These are phyloP conservation scores for Plemyria rubiginata DNA, from an alignment of 2,888 invertebrate species.

Conservation along the genomic window DNA sequence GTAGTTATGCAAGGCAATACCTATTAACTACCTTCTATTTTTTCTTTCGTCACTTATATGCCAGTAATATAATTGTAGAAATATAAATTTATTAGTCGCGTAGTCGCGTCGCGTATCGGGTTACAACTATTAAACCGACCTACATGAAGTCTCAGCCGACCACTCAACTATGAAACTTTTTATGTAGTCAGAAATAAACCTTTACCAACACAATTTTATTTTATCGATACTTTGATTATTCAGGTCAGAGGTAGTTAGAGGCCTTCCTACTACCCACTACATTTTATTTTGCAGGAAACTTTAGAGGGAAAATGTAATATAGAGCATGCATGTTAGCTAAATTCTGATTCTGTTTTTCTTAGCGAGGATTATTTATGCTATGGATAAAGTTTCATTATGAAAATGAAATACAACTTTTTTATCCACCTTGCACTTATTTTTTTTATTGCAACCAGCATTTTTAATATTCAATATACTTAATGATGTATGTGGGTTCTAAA, in stretches of 20 bases:
- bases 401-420: too few relatives aligned
- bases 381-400: too few relatives aligned
- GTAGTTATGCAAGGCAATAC: too few relatives aligned
- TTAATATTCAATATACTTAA: too few relatives aligned
- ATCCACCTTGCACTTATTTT: too few relatives aligned
- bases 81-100: not conserved
- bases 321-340: not conserved
- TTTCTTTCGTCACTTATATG: not conserved
- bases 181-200: conserved; percentile 40
- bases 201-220: conserved; percentile 41
- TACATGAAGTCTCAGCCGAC: conserved; percentile 1
- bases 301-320: conserved; percentile 15
- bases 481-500: too few relatives aligned
- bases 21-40: too few relatives aligned
- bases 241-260: conserved; percentile 60
- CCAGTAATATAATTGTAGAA: not conserved
- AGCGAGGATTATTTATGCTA: not conserved
- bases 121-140: conserved; percentile 7
- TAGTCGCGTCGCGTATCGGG: too few relatives aligned
- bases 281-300: conserved; percentile 58
- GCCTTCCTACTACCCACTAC: conserved; percentile 43
- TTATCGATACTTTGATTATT: conserved; percentile 53
- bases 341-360: not conserved
- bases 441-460: too few relatives aligned
- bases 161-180: conserved; percentile 31